phyloP scores from a whole-genome alignment of 2,113 vertebrate genomes.

The Papio anubis region DNA sequence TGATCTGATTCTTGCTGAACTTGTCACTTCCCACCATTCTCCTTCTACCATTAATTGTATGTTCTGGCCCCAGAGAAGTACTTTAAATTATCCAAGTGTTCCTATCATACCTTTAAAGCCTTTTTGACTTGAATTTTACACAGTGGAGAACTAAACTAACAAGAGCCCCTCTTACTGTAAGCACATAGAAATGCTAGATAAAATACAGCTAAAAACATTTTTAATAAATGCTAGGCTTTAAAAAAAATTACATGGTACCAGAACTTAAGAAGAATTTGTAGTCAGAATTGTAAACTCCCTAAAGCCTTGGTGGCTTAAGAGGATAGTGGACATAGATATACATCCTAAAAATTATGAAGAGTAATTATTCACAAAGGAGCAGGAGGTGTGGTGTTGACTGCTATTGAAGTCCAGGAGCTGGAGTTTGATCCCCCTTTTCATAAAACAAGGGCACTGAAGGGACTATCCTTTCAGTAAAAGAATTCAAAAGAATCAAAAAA shows the following conservation, averaged over 20 bases:
- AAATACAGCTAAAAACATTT: background rate
- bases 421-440: background rate
- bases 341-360: background rate
- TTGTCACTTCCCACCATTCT: background rate
- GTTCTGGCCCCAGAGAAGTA: background rate
- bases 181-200: background rate
- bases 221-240: background rate
- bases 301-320: background rate
- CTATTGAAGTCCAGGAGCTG: background rate
- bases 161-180: background rate
- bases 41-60: background rate
- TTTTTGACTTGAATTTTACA: conserved; percentile 1
- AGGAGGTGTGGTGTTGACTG: background rate
- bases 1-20: background rate
- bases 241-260: background rate
- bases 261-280: conserved; percentile 4
- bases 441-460: background rate
- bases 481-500: background rate
- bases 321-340: background rate
- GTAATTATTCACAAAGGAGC: background rate
- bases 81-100: background rate
- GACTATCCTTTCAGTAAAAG: background rate
- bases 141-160: background rate
- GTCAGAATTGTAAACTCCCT: background rate
- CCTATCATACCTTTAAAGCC: background rate